Evolutionary conservation across 1,140 invertebrate genomes (phyloP).

Genomic region (Drosophila dunni): DNA sequence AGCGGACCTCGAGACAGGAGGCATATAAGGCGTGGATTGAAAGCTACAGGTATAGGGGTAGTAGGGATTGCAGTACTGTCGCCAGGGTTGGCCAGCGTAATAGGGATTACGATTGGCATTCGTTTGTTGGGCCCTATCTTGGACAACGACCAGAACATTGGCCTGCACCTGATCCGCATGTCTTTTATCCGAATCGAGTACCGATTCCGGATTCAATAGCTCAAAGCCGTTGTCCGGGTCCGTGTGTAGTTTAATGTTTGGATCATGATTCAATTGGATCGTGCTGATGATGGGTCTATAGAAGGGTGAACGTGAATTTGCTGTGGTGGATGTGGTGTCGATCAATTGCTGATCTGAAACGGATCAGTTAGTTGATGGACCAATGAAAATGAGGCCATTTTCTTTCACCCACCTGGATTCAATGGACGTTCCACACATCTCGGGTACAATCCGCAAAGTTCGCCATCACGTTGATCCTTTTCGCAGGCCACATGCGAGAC

Average conservation of each 20-base stretch:
- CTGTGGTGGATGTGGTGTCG: slow-evolving; percentile 70
- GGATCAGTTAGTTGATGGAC: slow-evolving; percentile 43
- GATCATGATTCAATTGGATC: slow-evolving; percentile 26
- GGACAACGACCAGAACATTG: slow-evolving; percentile 69
- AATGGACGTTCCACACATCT: slow-evolving; percentile 36
- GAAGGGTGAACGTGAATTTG: slow-evolving; percentile 55
- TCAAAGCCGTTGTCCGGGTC: slow-evolving; percentile 50
- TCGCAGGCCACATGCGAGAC: slow-evolving; percentile 40
- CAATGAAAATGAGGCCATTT: background rate
- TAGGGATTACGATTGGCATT: slow-evolving; percentile 9
- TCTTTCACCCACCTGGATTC: slow-evolving; percentile 39
- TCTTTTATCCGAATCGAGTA: slow-evolving; percentile 22
- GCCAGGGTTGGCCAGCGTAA: slow-evolving; percentile 21
- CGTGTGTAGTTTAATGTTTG: background rate
- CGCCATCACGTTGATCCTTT: slow-evolving; percentile 34
- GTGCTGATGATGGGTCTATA: slow-evolving; percentile 59
- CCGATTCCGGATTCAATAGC: slow-evolving; percentile 36
- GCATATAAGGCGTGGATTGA: slow-evolving; percentile 4
- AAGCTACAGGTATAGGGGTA: slow-evolving; percentile 64
- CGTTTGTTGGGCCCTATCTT: slow-evolving; percentile 52
- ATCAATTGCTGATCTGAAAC: slow-evolving; percentile 70
- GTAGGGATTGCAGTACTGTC: slow-evolving; percentile 51
- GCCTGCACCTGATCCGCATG: slow-evolving; percentile 57
- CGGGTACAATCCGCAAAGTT: slow-evolving; percentile 53
- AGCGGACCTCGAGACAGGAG: slow-evolving; percentile 4